Percentiles rank a stretch among this genome's conserved stretches.
Conservation (phyloP, 2,888 invertebrate genomes). For the Meiosimyza decipiens region DNA sequence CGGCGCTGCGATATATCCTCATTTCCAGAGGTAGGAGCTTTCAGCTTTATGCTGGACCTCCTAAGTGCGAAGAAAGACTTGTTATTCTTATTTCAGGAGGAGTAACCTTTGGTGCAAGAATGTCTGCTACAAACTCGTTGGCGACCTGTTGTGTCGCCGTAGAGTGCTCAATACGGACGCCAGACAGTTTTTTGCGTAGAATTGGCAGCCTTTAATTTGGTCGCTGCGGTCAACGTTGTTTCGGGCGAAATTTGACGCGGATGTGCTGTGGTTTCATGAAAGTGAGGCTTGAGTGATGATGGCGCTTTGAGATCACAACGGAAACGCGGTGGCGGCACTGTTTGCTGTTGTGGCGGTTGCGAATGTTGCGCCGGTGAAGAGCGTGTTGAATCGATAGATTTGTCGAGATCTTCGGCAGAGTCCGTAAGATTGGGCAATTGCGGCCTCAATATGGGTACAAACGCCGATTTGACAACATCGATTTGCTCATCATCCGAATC, state of each 20-base stretch:
- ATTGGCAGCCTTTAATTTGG: conserved; percentile 70
- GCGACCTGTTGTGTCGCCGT: conserved; percentile 2
- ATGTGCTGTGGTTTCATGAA: conserved; percentile 65
- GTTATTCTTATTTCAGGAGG: neutral
- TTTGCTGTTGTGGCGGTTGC: conserved; percentile 64
- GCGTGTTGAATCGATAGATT: conserved; percentile 59
- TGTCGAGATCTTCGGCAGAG: conserved; percentile 55
- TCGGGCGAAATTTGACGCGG: conserved; percentile 54
- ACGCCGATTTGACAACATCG: conserved; percentile 81
- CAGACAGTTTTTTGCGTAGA: conserved; percentile 76
- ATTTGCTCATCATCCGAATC: conserved; percentile 77
- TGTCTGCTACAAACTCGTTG: conserved; percentile 2
- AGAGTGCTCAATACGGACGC: conserved; percentile 74
- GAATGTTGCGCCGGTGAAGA: conserved; percentile 52
- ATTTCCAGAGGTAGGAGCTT: neutral
- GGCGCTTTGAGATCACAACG: conserved; percentile 73
- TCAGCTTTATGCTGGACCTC: neutral
- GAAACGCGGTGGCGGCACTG: conserved; percentile 43
- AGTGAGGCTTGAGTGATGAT: conserved; percentile 68
- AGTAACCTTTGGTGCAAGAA: conserved; percentile 21
- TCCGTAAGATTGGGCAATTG: conserved; percentile 66
- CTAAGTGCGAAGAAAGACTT: too few relatives aligned
- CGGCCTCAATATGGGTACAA: conserved; percentile 72
- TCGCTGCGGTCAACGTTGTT: conserved; percentile 68
- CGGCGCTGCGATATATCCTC: neutral